Base-by-base conservation (phyloP, 92 coral and sea anemone species). In the Palythoa heliodiscus region DNA sequence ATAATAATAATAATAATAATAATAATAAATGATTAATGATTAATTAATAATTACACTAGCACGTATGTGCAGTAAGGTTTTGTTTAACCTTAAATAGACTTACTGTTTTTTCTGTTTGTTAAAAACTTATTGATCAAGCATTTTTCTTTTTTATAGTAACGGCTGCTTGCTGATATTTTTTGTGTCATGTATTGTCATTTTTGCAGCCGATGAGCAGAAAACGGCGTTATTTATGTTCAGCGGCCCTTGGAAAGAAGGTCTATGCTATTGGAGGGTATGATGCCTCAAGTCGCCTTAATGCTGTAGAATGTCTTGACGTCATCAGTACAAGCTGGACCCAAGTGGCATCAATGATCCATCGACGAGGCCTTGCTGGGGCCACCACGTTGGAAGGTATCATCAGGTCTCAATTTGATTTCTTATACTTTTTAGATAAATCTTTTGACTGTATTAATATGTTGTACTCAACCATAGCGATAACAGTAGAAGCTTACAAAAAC, bases 261-360 rank as follows among this genome's bases (percentile, higher is more conserved):
- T 96, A 91, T 76, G 99, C 99, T 23, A 90, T 96, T 68, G 99
- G 99, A 38, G 99, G 99, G 4, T 96, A 96, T 60, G 98, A 96
- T 76, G 96, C 98, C 12, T 93, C 99, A 7, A 92, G 95, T 77
- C 98, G 99, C 22, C 87, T 96, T 48, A 94, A 93, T 73, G 88
- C 99, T 19, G 98, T 96, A 22, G 99, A 96, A 71, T 96, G 98
- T 82, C 95, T 91, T 81, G 98, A 96, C 77, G 89, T 90, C 58
- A 74, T 81, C 48, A 91, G 89, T 17, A 78, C 89, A n/a, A 93
- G 91, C 75, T 96, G 99, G 99, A 88, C 88, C 9, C 88, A 88
- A 15, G 87, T 92, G 73, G 94, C 99, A 24, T 93, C 98, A 15
- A 96, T 96, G 99, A 85, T 95, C 48, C 99, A 96, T 82, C 94